Evolutionary conservation across 1,140 invertebrate genomes (phyloP).

Genomic region (Neotoxoptera formosana): DNA sequence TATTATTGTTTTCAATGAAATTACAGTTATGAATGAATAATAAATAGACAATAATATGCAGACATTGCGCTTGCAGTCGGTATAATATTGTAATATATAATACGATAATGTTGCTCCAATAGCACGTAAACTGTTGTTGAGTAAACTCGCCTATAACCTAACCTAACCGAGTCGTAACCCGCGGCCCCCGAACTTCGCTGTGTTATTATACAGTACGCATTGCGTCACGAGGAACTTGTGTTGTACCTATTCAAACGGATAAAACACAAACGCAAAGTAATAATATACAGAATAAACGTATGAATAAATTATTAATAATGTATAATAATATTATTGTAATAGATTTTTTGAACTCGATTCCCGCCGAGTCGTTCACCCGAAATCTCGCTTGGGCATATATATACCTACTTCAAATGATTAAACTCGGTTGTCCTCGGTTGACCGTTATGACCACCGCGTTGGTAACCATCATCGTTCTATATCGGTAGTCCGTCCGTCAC

Average conservation of each 20-base stretch:
- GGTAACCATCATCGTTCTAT: background rate
- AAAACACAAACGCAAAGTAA: background rate
- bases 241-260: background rate
- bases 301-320: background rate
- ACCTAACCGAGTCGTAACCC: background rate
- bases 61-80: background rate
- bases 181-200: background rate
- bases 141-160: background rate
- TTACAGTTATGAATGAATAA: slow-evolving; percentile 18
- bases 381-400: background rate
- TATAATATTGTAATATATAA: background rate
- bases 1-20: slow-evolving; percentile 3
- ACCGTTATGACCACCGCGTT: background rate
- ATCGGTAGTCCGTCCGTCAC: background rate
- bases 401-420: background rate
- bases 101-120: background rate
- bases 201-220: background rate
- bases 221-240: background rate
- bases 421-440: background rate
- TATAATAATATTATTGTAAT: background rate
- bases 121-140: background rate
- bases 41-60: background rate
- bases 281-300: background rate
- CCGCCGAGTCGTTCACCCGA: background rate
- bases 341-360: background rate